These are phyloP conservation scores for Callithrix jacchus DNA, from an alignment of 2,113 vertebrate genomes.

Conservation along the genomic window DNA sequence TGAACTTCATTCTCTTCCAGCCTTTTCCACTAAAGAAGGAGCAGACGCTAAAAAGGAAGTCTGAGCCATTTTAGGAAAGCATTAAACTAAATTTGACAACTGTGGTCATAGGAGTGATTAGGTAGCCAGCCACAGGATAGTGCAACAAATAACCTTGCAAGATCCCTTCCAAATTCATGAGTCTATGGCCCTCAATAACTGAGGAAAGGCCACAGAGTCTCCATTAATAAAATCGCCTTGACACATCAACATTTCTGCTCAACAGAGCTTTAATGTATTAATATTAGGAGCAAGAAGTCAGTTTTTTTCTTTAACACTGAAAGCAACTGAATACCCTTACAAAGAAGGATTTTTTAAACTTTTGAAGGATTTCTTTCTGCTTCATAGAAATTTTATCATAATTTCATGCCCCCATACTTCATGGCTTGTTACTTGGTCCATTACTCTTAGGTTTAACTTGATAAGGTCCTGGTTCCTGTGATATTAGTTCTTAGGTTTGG, in stretches of 20 bases:
- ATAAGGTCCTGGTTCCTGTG: constrained; percentile 78
- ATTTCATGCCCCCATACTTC: constrained; percentile 79
- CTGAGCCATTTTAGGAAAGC: neutral
- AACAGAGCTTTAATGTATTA: constrained; percentile 70
- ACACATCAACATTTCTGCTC: constrained; percentile 55
- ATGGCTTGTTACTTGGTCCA: constrained; percentile 79
- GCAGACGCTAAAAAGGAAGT: neutral
- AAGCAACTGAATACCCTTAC: constrained; percentile 69
- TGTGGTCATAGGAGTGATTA: neutral
- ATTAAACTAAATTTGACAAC: constrained; percentile 19
- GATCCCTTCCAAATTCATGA: neutral
- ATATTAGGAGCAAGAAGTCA: constrained; percentile 65
- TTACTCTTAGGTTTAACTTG: constrained; percentile 77
- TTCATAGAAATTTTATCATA: constrained; percentile 78
- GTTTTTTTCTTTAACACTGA: constrained; percentile 30
- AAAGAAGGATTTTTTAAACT: constrained; percentile 64
- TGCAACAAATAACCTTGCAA: neutral
- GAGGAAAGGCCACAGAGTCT: neutral
- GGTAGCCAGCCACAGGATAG: neutral
- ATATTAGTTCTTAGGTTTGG: constrained; percentile 75
- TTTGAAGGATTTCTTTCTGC: constrained; percentile 71
- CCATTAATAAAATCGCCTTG: neutral
- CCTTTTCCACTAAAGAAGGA: neutral
- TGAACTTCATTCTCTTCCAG: neutral
- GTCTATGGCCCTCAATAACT: neutral